phyloP scores from a whole-genome alignment of 1,140 invertebrate genomes.

The Achatina immaculata region DNA sequence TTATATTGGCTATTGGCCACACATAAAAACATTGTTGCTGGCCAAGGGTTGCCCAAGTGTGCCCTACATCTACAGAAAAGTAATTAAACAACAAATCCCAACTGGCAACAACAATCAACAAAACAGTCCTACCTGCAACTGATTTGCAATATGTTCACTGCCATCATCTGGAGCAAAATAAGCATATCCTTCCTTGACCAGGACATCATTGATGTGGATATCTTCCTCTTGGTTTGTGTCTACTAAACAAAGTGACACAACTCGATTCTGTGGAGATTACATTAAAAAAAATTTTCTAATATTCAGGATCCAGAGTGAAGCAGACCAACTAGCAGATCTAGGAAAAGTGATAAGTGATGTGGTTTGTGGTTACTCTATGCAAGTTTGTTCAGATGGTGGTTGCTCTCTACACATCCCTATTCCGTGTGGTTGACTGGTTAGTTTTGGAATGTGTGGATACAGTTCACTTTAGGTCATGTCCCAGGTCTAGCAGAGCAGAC shows the following conservation, averaged over 20 bases:
- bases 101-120: background rate
- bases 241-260: slow-evolving; percentile 59
- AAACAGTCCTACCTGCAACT: slow-evolving; percentile 15
- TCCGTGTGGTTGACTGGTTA: no score
- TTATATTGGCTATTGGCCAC: no score
- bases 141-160: background rate
- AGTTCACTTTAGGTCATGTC: no score
- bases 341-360: no score
- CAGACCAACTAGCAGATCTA: no score
- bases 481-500: no score
- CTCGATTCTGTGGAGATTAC: slow-evolving; percentile 48
- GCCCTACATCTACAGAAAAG: no score
- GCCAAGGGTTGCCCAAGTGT: no score
- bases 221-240: slow-evolving; percentile 59
- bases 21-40: no score
- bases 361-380: no score
- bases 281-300: background rate
- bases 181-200: slow-evolving; percentile 56
- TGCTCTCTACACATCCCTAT: background rate
- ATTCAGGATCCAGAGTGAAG: no score
- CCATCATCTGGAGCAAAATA: slow-evolving; percentile 49
- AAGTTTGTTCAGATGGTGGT: background rate
- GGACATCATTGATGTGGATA: slow-evolving; percentile 60
- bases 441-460: no score
- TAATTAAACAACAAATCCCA: background rate